Base-by-base conservation (phyloP, 2,113 vertebrate genomes). In the Mirza zaza region DNA sequence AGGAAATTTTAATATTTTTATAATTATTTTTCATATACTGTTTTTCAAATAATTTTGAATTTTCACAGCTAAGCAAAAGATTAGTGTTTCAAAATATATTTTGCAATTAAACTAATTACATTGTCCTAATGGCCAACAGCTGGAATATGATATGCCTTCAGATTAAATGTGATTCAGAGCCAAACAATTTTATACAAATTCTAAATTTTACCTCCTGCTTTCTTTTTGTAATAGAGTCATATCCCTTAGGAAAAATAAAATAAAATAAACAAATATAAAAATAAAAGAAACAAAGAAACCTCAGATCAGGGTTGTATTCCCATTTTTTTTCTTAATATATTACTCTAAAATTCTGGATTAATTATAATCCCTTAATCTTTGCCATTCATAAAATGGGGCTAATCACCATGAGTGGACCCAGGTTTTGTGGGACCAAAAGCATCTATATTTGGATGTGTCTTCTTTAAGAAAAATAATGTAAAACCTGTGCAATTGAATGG, bases 1-100 rank as follows among this genome's bases (percentile, higher is more conserved):
- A 63, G 8, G 21, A 86, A 1, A 89, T 75, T 42, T 70, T 48
- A 63, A 81, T 71, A 85, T 81, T 75, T 93, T 50, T 45, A 76
- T 95, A 50, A 79, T 94, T 65, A 3, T 89, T 87, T 86, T 96
- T n/a, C 29, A 59, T 34, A 86, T 34, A 39, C 2, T 8, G 67
- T 1, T 79, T 67, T 85, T 84, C 82, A 90, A 94, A 63, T 83
- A 73, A 86, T 79, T 96, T 94, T 76, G 34, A 73, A 86, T 79
- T 95, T 94, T 70, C 29, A 73, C 36, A 92, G 61, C 12, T 85
- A 95, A 93, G 20, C 2, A 76, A 65, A 21, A n/a, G 76, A 81
- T 27, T 86, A 82, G 82, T 88, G n/a, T 63, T 86, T 57, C 67
- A 91, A 75, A 81, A 82, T 83, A n/a, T 48, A 68, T 83, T 97